Evolutionary conservation across 2,113 vertebrate species (phyloP).

Genomic region (Caretta caretta): DNA sequence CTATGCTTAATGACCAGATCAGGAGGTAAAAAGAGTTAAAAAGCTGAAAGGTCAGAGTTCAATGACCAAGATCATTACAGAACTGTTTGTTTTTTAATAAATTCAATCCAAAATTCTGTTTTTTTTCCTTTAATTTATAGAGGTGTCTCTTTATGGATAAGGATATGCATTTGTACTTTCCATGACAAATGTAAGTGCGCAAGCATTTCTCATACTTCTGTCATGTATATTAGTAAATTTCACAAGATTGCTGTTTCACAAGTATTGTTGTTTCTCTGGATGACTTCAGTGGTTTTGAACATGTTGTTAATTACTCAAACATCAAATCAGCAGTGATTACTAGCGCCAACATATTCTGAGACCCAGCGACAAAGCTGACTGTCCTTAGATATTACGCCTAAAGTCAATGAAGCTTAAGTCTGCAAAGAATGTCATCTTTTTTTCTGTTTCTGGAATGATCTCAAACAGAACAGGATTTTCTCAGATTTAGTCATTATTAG

Average conservation of each 20-base stretch:
- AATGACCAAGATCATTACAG: neutral
- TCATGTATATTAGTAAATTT: neutral
- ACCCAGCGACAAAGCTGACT: neutral
- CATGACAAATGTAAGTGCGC: neutral
- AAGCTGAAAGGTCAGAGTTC: neutral
- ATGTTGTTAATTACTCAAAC: neutral
- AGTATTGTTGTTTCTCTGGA: neutral
- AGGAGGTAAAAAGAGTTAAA: neutral
- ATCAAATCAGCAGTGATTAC: neutral
- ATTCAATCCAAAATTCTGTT: conserved; percentile 15
- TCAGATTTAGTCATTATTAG: neutral
- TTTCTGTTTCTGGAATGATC: neutral
- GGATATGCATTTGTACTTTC: neutral
- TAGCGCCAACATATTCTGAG: conserved; percentile 10
- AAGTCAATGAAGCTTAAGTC: neutral
- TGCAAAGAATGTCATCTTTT: neutral
- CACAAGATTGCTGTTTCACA: neutral
- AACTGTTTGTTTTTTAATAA: conserved; percentile 4
- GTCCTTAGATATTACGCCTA: neutral
- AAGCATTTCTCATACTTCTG: neutral
- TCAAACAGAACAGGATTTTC: neutral
- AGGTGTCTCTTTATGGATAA: neutral
- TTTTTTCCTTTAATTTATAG: neutral
- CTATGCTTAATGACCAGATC: neutral
- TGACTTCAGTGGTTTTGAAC: neutral